These are phyloP conservation scores for Neodiprion pinetum DNA, from an alignment of 1,140 invertebrate genomes.

Conservation along the genomic window DNA sequence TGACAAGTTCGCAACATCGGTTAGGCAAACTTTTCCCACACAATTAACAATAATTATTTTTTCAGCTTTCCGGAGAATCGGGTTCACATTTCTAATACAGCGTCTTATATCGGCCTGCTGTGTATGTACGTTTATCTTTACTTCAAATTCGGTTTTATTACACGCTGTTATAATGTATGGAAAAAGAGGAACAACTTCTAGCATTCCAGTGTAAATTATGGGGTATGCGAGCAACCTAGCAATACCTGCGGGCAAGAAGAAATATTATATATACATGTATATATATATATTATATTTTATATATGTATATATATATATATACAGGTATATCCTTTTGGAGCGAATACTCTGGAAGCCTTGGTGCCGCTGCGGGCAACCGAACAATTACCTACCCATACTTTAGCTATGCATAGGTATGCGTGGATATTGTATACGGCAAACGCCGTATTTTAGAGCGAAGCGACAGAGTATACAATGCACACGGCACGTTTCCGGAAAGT, in stretches of 20 bases:
- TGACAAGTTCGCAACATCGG: too few species aligned
- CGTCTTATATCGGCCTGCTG: too few species aligned
- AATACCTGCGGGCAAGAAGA: slow-evolving; percentile 3
- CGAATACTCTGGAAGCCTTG: background rate
- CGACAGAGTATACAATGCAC: background rate
- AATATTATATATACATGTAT: background rate
- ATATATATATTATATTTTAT: too few species aligned
- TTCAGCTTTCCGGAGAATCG: too few species aligned
- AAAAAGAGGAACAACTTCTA: background rate
- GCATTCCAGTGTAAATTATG: background rate
- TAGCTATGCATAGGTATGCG: too few species aligned
- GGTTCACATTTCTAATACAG: too few species aligned
- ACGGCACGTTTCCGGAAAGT: background rate
- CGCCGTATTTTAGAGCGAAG: background rate
- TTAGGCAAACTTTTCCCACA: too few species aligned
- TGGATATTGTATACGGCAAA: too few species aligned
- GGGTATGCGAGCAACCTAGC: background rate
- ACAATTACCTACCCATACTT: background rate
- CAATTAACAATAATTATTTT: too few species aligned
- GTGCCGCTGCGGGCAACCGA: slow-evolving; percentile 3
- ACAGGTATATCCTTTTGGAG: background rate
- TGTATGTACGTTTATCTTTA: too few species aligned
- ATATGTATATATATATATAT: too few species aligned
- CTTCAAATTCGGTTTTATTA: background rate
- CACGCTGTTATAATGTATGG: background rate